Percentiles rank a stretch among this genome's conserved stretches.
These are phyloP conservation scores for Dufourea novaeangliae DNA, from an alignment of 1,140 invertebrate species.

Conservation along the genomic window DNA sequence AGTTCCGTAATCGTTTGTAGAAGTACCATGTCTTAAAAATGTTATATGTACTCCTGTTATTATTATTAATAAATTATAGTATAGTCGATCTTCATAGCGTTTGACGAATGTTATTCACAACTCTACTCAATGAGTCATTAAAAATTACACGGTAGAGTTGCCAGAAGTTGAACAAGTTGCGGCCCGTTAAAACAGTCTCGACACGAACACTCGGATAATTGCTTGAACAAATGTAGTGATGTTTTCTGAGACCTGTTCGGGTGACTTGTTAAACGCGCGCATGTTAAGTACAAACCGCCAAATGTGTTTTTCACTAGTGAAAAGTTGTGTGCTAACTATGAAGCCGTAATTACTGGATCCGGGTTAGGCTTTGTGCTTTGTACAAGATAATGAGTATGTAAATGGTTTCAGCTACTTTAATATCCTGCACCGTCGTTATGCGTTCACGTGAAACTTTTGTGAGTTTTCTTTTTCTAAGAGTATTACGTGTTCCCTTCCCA, in stretches of 20 bases:
- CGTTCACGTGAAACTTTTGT: neutral
- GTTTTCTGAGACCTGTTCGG: neutral
- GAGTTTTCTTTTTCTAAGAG: no score
- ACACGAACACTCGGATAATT: neutral
- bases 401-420: neutral
- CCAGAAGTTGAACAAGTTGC: neutral
- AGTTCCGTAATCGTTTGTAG: no score
- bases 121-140: no score
- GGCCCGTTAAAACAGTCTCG: no score
- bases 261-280: conserved; percentile 2
- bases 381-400: neutral
- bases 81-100: no score
- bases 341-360: neutral
- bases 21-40: no score
- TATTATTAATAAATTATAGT: no score
- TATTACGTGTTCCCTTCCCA: no score
- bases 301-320: neutral
- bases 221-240: neutral
- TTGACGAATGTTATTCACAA: no score
- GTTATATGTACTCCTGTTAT: no score
- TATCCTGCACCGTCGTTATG: neutral
- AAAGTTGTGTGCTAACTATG: neutral
- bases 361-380: neutral
- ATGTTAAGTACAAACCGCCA: no score
- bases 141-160: neutral